Conservation (phyloP, 2,797 vertebrate species). For the Dipus sagitta region DNA sequence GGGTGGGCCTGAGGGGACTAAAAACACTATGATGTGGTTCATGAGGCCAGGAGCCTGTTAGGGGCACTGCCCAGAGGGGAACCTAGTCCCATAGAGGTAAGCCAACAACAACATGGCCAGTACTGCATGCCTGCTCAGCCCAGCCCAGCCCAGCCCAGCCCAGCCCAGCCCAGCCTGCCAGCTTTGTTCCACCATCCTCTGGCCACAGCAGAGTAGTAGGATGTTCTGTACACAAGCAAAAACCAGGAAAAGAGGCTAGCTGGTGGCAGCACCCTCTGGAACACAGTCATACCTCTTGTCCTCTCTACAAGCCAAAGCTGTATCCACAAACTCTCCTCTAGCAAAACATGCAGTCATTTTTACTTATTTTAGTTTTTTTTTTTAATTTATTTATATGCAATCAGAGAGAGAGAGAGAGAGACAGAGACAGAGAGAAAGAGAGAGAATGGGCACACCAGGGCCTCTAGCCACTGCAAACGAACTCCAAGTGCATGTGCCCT, state of each 20-base stretch:
- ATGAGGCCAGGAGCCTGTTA: not conserved
- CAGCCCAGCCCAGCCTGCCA: not conserved
- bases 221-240: too few relatives aligned
- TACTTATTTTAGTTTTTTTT: too few relatives aligned
- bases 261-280: not conserved
- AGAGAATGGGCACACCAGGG: too few relatives aligned
- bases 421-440: too few relatives aligned
- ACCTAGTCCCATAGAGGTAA: too few relatives aligned
- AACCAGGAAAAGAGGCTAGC: not conserved
- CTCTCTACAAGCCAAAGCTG: not conserved
- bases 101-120: not conserved
- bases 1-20: not conserved
- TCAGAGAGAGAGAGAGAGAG: too few relatives aligned
- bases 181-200: not conserved
- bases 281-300: not conserved
- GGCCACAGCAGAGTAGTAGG: not conserved
- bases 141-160: not conserved
- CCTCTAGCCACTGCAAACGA: too few relatives aligned
- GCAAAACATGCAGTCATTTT: not conserved
- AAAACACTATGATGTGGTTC: not conserved
- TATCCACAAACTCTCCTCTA: not conserved
- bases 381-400: too few relatives aligned
- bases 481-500: too few relatives aligned
- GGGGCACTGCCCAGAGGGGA: not conserved
- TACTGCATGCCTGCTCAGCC: not conserved